These are phyloP conservation scores for Anisognathus igniventris DNA, from an alignment of 2,797 vertebrate genomes.

Conservation along the genomic window DNA sequence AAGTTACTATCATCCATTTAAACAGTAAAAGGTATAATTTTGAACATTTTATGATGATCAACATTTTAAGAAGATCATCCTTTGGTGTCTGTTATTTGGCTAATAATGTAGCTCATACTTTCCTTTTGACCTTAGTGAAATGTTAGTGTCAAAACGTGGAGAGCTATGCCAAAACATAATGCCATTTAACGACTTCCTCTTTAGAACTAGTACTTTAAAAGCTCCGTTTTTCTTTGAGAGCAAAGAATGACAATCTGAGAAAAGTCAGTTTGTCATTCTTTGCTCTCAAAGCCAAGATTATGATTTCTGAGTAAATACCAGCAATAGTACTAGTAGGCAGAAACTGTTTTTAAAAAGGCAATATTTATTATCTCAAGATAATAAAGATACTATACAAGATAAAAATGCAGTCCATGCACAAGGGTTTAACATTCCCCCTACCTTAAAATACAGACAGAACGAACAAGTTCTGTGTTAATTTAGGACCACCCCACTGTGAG, in stretches of 20 bases:
- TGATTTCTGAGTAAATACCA: not conserved
- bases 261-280: not conserved
- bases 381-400: not conserved
- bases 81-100: not conserved
- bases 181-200: not conserved
- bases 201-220: not conserved
- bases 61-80: not conserved
- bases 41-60: not conserved
- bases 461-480: not conserved
- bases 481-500: not conserved
- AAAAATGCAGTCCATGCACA: not conserved
- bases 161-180: not conserved
- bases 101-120: not conserved
- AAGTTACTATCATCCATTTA: not conserved
- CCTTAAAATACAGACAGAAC: not conserved
- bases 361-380: not conserved
- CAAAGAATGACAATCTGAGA: not conserved
- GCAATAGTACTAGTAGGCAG: not conserved
- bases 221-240: not conserved
- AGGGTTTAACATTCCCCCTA: not conserved
- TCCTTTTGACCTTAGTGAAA: not conserved
- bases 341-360: not conserved
- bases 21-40: not conserved
- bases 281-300: not conserved
- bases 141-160: not conserved